Percentiles rank a stretch among this genome's conserved stretches.
phyloP scores from a whole-genome alignment of 2,797 vertebrate species.

The Phrynocephalus guinanensis region DNA sequence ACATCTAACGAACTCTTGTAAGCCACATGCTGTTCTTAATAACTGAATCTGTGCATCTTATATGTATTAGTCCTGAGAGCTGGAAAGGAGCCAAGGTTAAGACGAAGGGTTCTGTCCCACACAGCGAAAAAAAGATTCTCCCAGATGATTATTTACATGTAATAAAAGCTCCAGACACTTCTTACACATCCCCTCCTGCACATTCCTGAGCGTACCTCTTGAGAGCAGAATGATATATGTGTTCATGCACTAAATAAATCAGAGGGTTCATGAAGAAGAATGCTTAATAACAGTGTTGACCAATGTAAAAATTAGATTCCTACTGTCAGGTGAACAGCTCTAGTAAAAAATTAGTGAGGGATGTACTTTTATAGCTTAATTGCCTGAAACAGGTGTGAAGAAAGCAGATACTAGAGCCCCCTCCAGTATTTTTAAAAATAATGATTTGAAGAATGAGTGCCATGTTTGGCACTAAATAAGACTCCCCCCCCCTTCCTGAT shows the following conservation, averaged over 20 bases:
- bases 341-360: slow-evolving; percentile 17
- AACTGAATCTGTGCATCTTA: slow-evolving; percentile 23
- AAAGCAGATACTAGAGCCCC: slow-evolving; percentile 8
- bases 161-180: slow-evolving; percentile 50
- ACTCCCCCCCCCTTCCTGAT: neutral
- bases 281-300: neutral
- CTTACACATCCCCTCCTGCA: slow-evolving; percentile 7
- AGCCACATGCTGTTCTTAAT: slow-evolving; percentile 33
- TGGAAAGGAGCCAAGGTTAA: slow-evolving; percentile 24
- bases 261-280: neutral
- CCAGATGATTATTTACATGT: slow-evolving; percentile 42
- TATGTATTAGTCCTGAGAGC: slow-evolving; percentile 30
- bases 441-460: neutral
- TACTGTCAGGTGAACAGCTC: slow-evolving; percentile 6
- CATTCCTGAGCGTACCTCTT: slow-evolving; percentile 42
- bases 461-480: neutral
- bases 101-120: slow-evolving; percentile 13
- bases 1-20: neutral
- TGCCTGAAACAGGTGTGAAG: neutral
- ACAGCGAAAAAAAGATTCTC: slow-evolving; percentile 26
- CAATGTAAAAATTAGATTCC: neutral
- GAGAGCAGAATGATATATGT: slow-evolving; percentile 38
- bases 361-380: slow-evolving; percentile 41
- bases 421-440: neutral
- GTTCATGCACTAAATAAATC: slow-evolving; percentile 23